Conservation (phyloP, 2,888 invertebrate species). For the Anticlea derivata region DNA sequence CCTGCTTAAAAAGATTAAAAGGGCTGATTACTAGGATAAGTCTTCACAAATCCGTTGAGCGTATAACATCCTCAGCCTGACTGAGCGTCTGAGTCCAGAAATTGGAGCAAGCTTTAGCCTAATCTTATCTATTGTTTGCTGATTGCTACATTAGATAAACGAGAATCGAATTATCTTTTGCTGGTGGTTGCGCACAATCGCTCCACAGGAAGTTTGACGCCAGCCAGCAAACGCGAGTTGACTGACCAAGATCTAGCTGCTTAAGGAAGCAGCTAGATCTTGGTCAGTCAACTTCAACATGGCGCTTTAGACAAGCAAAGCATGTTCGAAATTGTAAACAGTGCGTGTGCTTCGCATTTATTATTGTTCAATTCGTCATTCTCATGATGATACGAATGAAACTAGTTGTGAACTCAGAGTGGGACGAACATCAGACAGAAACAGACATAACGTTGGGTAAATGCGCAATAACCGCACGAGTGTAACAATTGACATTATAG, state of each 20-base stretch:
- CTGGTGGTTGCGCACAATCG: too few species aligned
- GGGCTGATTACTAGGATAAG: constrained; percentile 18
- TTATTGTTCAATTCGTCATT: constrained; percentile 14
- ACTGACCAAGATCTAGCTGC: constrained; percentile 1
- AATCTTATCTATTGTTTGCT: constrained; percentile 26
- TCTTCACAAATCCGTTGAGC: constrained; percentile 23
- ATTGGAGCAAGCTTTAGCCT: constrained; percentile 19
- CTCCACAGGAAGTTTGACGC: constrained; percentile 25
- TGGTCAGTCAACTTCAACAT: background rate
- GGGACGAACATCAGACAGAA: constrained; percentile 46
- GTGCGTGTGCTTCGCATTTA: constrained; percentile 33
- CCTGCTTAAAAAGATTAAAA: constrained; percentile 10
- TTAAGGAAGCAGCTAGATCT: constrained; percentile 7
- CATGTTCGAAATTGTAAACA: background rate
- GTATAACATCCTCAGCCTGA: constrained; percentile 4
- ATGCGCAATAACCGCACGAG: constrained; percentile 65
- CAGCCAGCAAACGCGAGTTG: constrained; percentile 19
- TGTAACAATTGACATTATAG: constrained; percentile 59
- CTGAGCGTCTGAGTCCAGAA: constrained; percentile 5
- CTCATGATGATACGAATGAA: constrained; percentile 49
- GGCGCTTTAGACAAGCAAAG: constrained; percentile 2
- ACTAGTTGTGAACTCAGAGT: constrained; percentile 60
- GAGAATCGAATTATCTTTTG: too few species aligned
- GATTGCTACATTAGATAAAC: too few species aligned
- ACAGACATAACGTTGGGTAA: constrained; percentile 44